phyloP scores from a whole-genome alignment of 1,140 invertebrate species.

The Macrotrachela quadricornifera region DNA sequence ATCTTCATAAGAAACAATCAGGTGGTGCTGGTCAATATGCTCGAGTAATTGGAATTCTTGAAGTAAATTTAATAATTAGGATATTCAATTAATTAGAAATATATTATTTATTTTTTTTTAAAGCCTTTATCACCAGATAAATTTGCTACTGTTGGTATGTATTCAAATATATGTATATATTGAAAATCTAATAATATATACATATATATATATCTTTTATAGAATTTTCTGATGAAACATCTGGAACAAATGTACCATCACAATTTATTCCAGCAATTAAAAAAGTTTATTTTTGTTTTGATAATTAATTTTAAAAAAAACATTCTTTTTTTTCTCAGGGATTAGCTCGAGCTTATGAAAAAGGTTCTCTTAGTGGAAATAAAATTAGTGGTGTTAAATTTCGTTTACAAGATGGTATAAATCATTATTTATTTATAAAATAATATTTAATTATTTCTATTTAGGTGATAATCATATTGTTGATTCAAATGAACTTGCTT shows the following conservation, averaged over 20 bases:
- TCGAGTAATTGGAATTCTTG: constrained; percentile 62
- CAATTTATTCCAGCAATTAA: constrained; percentile 71
- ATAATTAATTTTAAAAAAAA: too few relatives aligned
- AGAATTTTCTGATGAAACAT: constrained; percentile 68
- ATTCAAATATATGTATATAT: too few relatives aligned
- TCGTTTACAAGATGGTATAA: constrained; percentile 49
- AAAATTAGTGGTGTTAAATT: constrained; percentile 71
- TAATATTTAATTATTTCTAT: constrained; percentile 7
- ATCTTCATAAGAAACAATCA: constrained; percentile 85
- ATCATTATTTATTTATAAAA: not conserved
- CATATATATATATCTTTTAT: too few relatives aligned
- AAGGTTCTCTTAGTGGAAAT: constrained; percentile 49
- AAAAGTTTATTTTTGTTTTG: constrained; percentile 32
- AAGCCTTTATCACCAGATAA: constrained; percentile 56
- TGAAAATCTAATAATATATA: too few relatives aligned
- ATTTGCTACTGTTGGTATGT: constrained; percentile 41
- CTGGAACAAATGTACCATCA: constrained; percentile 84
- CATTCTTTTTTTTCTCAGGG: constrained; percentile 28
- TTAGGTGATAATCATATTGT: constrained; percentile 64
- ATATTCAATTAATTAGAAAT: constrained; percentile 8
- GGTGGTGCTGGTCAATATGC: constrained; percentile 90
- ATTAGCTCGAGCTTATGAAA: constrained; percentile 36
- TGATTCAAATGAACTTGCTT: constrained; percentile 79
- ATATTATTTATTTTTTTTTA: constrained; percentile 15
- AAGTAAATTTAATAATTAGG: constrained; percentile 33